Evolutionary conservation across 2,888 invertebrate species (phyloP), one percentile per base, ranked within the genome.

Genomic region (Platypus cylindrus): DNA sequence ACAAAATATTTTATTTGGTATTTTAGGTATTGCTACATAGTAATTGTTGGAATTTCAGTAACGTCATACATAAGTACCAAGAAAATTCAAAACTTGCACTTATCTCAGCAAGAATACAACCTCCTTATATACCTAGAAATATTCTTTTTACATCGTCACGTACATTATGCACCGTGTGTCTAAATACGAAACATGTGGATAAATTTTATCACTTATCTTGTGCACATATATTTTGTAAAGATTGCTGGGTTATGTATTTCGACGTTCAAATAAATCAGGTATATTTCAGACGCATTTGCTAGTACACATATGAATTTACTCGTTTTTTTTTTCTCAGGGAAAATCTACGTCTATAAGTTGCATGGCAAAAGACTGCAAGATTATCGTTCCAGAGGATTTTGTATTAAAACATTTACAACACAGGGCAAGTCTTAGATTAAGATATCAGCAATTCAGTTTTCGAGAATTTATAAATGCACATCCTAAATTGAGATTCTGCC

Each of bases 211-310:
- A 78, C 36, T 68, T 95, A 42, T 75, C 83, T 11, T 97, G 95
- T 66, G 80, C 83, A 14, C 95, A 98, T 65, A 73, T 75, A 43
- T 98, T 94, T 63, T 98, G 98, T 63, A 82, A 80, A 61, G 85
- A 87, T 45, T 98, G 98, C 63, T 98, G 98, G 98, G 76, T 78
- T 41, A 81, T 77, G 70, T 90, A 93, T 70, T 90, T 95, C 63
- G 90, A 94, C 71, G 84, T 90, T 53, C 94, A 95, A 73, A 87
- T 95, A 50, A 76, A 75, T 63, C 86, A 87, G 87, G 90, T 63
- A 70, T 71, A 33, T 9, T 14, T 14, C 5, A 29, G 5, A 29
- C 5, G 11, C 7, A 13, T 7, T 29, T 29, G 7, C 5, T 29
- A 15, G 13, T 5, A 7, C 11, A n/a, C 8, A 9, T 8, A 5